phyloP scores from a whole-genome alignment of 2,888 invertebrate species.

The Molorchus minor region DNA sequence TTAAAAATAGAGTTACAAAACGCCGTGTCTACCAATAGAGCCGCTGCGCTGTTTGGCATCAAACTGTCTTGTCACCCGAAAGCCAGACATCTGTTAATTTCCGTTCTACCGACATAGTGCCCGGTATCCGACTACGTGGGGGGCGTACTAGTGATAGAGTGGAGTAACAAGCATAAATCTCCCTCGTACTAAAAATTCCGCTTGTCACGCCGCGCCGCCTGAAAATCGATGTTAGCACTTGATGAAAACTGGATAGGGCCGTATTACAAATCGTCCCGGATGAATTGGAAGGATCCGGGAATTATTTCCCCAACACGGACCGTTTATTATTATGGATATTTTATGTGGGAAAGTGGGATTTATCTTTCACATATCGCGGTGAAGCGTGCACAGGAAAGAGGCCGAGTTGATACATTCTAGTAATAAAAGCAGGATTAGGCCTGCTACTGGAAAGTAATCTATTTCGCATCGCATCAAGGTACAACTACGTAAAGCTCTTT shows the following conservation, averaged over 20 bases:
- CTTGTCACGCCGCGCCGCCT: background rate
- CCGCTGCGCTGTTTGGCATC: too few relatives aligned
- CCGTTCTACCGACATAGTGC: background rate
- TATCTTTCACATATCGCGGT: too few relatives aligned
- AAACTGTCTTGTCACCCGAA: too few relatives aligned
- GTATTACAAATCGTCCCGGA: conserved; percentile 4
- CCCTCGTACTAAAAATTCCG: background rate
- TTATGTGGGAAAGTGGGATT: background rate
- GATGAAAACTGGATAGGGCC: background rate
- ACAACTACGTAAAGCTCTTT: too few relatives aligned
- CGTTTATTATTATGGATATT: conserved; percentile 8
- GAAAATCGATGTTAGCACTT: background rate
- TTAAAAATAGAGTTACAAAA: too few relatives aligned
- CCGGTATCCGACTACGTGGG: conserved; percentile 3
- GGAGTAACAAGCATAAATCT: conserved; percentile 11
- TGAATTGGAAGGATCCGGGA: conserved; percentile 5
- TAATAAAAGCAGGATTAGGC: too few relatives aligned
- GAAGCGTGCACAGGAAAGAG: too few relatives aligned
- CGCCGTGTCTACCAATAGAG: too few relatives aligned
- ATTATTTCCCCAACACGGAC: background rate
- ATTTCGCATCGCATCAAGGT: too few relatives aligned
- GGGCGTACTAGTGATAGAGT: conserved; percentile 11
- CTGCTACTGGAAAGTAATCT: too few relatives aligned
- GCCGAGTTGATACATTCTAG: too few relatives aligned
- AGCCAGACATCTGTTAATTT: conserved; percentile 1